A percentile compares a stretch with the other conserved stretches of the same genome.
phyloP scores from a whole-genome alignment of 2,797 vertebrate species.

The Gallinago nigripennis region DNA sequence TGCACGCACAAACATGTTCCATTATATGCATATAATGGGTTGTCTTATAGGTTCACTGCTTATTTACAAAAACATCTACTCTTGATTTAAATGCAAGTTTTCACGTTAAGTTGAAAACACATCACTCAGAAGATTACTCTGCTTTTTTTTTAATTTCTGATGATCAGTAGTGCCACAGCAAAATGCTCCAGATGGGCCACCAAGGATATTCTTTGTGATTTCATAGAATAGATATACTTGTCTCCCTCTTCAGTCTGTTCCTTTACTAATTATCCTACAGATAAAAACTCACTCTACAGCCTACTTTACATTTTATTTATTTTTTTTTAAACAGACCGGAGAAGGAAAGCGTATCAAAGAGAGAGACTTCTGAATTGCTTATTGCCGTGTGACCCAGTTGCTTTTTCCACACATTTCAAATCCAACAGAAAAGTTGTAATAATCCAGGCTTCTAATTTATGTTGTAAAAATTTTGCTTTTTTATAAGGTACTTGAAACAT shows the following conservation, averaged over 20 bases:
- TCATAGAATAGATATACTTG: neutral
- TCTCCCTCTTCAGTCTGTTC: neutral
- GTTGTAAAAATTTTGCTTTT: neutral
- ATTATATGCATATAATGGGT: neutral
- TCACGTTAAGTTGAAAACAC: neutral
- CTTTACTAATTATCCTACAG: neutral
- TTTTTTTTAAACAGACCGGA: neutral
- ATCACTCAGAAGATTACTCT: neutral
- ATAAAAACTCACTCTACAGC: neutral
- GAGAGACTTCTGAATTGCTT: neutral
- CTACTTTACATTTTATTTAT: neutral
- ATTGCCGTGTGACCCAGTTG: neutral
- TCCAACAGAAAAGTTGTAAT: neutral
- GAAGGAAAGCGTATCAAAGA: neutral
- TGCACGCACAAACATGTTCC: accelerated
- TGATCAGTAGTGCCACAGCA: neutral
- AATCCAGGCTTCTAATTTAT: neutral
- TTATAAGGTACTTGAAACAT: neutral
- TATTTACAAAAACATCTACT: neutral
- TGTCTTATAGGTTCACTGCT: neutral
- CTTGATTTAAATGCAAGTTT: neutral
- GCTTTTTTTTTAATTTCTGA: neutral
- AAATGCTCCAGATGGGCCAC: neutral
- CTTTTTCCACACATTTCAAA: neutral
- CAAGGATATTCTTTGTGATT: neutral